Conservation (phyloP, 2,113 vertebrate genomes). For the Rattus rattus region DNA sequence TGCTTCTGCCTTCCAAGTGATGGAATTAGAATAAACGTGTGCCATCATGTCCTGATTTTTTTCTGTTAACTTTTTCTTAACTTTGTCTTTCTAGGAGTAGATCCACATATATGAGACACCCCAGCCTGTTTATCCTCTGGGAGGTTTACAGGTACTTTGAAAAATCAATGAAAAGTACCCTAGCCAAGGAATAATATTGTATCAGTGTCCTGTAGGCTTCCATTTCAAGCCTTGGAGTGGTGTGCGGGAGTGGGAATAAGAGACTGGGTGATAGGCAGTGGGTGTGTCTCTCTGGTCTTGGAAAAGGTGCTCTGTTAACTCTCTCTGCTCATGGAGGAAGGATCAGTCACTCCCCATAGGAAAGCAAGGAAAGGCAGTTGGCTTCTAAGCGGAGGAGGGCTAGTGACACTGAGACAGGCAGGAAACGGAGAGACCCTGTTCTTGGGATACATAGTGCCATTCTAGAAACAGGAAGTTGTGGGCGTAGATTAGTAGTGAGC, state of each 20-base stretch:
- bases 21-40: not conserved
- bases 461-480: slow-evolving; percentile 13
- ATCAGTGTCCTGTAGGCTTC: not conserved
- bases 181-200: not conserved
- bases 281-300: not conserved
- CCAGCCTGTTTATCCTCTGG: not conserved
- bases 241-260: not conserved
- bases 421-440: slow-evolving; percentile 10
- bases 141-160: slow-evolving; percentile 19
- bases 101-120: not conserved
- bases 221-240: not conserved
- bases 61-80: not conserved
- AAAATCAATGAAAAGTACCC: not conserved
- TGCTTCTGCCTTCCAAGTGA: not conserved
- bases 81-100: slow-evolving; percentile 14
- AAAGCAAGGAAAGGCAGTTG: not conserved
- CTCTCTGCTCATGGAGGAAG: not conserved
- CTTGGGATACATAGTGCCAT: not conserved
- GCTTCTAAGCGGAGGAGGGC: not conserved
- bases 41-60: not conserved
- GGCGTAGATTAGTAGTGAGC: not conserved
- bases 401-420: not conserved
- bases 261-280: not conserved
- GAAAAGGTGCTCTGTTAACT: not conserved
- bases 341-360: not conserved